Conservation (phyloP, 2,113 vertebrate genomes). For the Haliaeetus leucogaster region DNA sequence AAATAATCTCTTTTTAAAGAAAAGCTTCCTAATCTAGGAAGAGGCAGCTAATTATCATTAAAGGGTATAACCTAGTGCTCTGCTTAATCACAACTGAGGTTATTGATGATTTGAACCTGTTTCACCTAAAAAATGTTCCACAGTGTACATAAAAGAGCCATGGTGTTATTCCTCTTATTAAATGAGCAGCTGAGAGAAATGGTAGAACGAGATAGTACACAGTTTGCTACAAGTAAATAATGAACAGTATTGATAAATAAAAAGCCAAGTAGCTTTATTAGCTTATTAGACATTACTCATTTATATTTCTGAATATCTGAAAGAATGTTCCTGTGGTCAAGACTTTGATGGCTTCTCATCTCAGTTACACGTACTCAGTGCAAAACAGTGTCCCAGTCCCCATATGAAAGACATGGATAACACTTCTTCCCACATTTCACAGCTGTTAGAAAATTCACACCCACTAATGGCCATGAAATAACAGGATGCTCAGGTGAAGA, state of each 20-base stretch:
- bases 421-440: neutral
- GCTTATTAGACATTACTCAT: neutral
- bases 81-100: neutral
- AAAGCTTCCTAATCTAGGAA: neutral
- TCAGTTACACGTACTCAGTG: neutral
- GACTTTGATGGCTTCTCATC: neutral
- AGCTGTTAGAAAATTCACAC: neutral
- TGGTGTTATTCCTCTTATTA: neutral
- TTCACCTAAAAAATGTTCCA: neutral
- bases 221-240: neutral
- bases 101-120: neutral
- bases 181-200: neutral
- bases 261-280: neutral
- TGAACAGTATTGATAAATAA: neutral
- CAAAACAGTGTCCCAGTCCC: neutral
- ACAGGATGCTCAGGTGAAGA: neutral
- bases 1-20: neutral
- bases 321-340: neutral
- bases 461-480: neutral
- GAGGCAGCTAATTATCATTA: neutral
- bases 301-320: neutral
- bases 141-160: neutral
- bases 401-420: neutral
- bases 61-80: accelerated
- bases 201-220: neutral